A percentile compares a stretch with the other conserved stretches of the same genome.
These are phyloP conservation scores for Pseudomugil gertrudae DNA, from an alignment of 2,797 vertebrate genomes.

Conservation along the genomic window DNA sequence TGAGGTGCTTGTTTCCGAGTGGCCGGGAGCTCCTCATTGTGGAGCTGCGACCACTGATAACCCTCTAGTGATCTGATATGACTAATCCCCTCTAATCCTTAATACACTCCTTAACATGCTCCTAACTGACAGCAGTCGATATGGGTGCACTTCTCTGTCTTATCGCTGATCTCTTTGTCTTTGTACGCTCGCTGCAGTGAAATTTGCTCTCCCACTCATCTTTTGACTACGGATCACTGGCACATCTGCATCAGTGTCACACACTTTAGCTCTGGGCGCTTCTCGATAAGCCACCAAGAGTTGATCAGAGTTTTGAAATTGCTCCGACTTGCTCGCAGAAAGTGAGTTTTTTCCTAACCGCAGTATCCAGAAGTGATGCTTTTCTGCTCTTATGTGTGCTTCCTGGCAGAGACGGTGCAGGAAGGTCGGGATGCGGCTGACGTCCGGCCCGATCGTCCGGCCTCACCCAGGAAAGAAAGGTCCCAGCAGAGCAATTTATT, in stretches of 20 bases:
- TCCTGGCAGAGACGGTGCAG: conserved; percentile 52
- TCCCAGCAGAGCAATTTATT: conserved; percentile 71
- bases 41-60: conserved; percentile 77
- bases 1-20: conserved; percentile 45
- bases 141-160: conserved; percentile 68
- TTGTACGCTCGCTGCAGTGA: conserved; percentile 58
- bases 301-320: conserved; percentile 60
- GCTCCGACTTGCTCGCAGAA: conserved; percentile 27
- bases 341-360: conserved; percentile 7
- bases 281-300: conserved; percentile 39
- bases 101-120: conserved; percentile 82
- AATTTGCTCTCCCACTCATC: conserved; percentile 48
- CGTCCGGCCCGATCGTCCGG: conserved; percentile 51
- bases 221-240: conserved; percentile 49
- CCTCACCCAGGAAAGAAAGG: conserved; percentile 63
- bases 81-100: conserved; percentile 82
- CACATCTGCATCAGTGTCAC: conserved; percentile 61
- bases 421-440: conserved; percentile 56
- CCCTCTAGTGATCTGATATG: conserved; percentile 81
- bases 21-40: conserved; percentile 56
- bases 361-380: conserved; percentile 43
- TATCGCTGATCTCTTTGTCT: conserved; percentile 79
- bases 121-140: conserved; percentile 83
- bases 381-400: conserved; percentile 30
- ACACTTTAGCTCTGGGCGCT: conserved; percentile 33